These are phyloP conservation scores for Mylabris sibirica DNA, from an alignment of 2,888 invertebrate genomes.

Conservation along the genomic window DNA sequence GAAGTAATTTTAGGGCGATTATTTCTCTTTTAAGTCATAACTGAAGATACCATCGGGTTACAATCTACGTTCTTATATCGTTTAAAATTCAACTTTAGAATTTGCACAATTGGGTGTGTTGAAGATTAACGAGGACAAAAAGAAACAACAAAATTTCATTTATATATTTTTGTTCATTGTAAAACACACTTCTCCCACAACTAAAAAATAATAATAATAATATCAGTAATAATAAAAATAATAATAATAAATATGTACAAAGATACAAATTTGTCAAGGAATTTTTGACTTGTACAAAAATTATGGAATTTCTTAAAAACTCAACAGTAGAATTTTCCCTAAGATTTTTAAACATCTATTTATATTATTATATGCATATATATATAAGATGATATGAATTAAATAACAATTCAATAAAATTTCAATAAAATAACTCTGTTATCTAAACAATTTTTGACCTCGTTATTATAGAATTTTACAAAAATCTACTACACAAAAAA, in stretches of 20 bases:
- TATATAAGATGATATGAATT: slow-evolving; percentile 52
- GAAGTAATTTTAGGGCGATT: not conserved
- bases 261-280: slow-evolving; percentile 41
- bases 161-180: slow-evolving; percentile 54
- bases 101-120: too few species aligned
- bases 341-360: not conserved
- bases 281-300: slow-evolving; percentile 9
- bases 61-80: too few species aligned
- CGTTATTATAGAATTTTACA: slow-evolving; percentile 34
- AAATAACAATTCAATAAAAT: slow-evolving; percentile 56
- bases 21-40: not conserved
- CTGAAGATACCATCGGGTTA: too few species aligned
- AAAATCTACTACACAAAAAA: slow-evolving; percentile 36
- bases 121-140: not conserved
- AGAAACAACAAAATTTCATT: not conserved
- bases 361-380: slow-evolving; percentile 10
- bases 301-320: slow-evolving; percentile 15
- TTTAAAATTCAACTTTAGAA: too few species aligned
- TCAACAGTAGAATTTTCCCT: slow-evolving; percentile 24
- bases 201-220: slow-evolving; percentile 29
- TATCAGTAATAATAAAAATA: not conserved
- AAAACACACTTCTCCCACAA: slow-evolving; percentile 60
- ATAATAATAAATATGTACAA: slow-evolving; percentile 50
- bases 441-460: slow-evolving; percentile 33
- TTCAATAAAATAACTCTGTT: slow-evolving; percentile 45